These are phyloP conservation scores for Sorex fumeus DNA, from an alignment of 2,113 vertebrate species.

Conservation along the genomic window DNA sequence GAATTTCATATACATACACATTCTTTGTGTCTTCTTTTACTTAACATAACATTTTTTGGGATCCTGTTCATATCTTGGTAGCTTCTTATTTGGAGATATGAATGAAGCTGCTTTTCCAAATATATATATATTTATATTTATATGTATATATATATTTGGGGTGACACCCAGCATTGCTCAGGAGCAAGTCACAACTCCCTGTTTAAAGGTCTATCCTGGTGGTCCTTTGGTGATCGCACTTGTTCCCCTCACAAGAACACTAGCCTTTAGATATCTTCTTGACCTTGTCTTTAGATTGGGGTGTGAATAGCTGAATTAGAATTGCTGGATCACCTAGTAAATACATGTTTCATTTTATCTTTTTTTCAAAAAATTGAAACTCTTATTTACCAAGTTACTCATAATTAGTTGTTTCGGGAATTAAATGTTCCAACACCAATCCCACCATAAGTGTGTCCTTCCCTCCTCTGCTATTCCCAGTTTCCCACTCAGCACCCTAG, in stretches of 20 bases:
- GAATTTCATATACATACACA: background rate
- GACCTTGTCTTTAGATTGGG: constrained; percentile 1
- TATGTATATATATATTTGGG: background rate
- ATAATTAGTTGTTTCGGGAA: too few relatives aligned
- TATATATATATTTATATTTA: constrained; percentile 13
- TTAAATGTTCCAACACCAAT: too few relatives aligned
- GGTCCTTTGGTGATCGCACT: too few relatives aligned
- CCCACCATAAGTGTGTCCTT: too few relatives aligned
- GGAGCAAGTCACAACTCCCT: too few relatives aligned
- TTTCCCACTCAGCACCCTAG: too few relatives aligned
- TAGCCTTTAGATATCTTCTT: background rate
- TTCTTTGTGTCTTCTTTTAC: background rate
- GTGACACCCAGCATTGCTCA: too few relatives aligned
- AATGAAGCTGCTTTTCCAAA: constrained; percentile 11
- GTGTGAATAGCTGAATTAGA: constrained; percentile 41
- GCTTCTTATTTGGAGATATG: constrained; percentile 23
- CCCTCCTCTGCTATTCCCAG: too few relatives aligned
- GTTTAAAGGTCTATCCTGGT: too few relatives aligned
- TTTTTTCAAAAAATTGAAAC: too few relatives aligned
- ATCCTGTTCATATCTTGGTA: background rate
- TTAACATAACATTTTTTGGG: background rate
- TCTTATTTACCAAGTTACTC: too few relatives aligned
- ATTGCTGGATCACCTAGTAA: constrained; percentile 21
- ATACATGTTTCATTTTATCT: constrained; percentile 48
- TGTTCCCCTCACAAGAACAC: too few relatives aligned